Conservation (phyloP, 2,888 invertebrate species). For the Myathropa florea region DNA sequence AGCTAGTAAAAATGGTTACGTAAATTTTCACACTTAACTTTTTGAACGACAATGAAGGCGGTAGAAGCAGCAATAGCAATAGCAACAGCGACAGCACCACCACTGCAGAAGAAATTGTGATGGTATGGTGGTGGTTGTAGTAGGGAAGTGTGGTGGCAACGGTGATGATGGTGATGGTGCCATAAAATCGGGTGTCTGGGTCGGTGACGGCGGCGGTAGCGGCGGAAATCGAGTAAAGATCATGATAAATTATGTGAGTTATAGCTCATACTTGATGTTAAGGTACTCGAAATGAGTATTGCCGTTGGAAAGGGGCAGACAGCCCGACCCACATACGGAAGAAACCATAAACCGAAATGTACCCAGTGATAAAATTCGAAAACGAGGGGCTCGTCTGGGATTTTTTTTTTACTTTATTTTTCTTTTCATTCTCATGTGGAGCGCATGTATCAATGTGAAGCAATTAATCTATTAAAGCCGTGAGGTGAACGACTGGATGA, state of each 20-base stretch:
- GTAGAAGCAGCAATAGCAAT: background rate
- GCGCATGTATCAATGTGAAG: background rate
- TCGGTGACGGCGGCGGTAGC: slow-evolving; percentile 12
- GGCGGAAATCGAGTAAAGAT: slow-evolving; percentile 48
- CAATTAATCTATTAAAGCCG: slow-evolving; percentile 59
- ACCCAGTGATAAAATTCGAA: slow-evolving; percentile 42
- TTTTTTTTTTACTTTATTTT: slow-evolving; percentile 7
- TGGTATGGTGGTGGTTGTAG: background rate
- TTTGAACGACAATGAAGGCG: slow-evolving; percentile 33
- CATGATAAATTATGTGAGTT: slow-evolving; percentile 64
- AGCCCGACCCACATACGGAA: slow-evolving; percentile 51
- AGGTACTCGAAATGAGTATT: slow-evolving; percentile 34
- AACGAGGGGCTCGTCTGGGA: slow-evolving; percentile 30
- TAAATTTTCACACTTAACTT: slow-evolving; percentile 71
- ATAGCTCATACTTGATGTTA: slow-evolving; percentile 52
- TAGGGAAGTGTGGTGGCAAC: background rate
- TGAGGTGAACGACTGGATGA: slow-evolving; percentile 63
- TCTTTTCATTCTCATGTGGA: background rate
- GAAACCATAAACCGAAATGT: slow-evolving; percentile 34
- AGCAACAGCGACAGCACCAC: background rate
- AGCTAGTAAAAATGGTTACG: slow-evolving; percentile 70
- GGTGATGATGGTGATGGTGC: slow-evolving; percentile 37
- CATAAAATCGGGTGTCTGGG: slow-evolving; percentile 66
- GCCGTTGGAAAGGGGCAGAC: background rate
- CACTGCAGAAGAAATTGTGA: background rate